Evolutionary conservation across 2,888 invertebrate species (phyloP).

Genomic region (Mellilla xanthometata): DNA sequence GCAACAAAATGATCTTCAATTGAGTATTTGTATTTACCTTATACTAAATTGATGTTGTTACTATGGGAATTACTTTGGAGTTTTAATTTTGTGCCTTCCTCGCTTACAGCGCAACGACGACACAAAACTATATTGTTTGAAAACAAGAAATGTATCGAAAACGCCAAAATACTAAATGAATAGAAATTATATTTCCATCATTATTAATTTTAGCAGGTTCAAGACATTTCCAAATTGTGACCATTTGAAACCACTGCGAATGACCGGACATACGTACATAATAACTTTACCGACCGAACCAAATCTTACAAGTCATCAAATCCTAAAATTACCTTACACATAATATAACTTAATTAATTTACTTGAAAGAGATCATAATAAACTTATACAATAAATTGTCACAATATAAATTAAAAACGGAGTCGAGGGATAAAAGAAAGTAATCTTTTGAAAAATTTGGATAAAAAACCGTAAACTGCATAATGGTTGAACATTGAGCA

Average conservation of each 20-base stretch:
- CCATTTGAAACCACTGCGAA: slow-evolving; percentile 36
- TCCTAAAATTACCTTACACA: slow-evolving; percentile 42
- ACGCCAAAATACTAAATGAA: slow-evolving; percentile 39
- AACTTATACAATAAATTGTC: slow-evolving; percentile 74
- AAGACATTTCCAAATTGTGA: slow-evolving; percentile 53
- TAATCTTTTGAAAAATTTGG: slow-evolving; percentile 15
- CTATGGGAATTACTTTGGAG: background rate
- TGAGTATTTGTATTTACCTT: slow-evolving; percentile 78
- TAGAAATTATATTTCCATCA: slow-evolving; percentile 65
- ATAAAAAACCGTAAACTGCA: slow-evolving; percentile 17
- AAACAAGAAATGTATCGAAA: slow-evolving; percentile 50
- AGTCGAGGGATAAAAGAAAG: slow-evolving; percentile 11
- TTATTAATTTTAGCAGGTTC: slow-evolving; percentile 39
- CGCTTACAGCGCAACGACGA: slow-evolving; percentile 40
- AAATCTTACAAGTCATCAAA: slow-evolving; percentile 28
- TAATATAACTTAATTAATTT: slow-evolving; percentile 68
- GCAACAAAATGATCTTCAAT: slow-evolving; percentile 54
- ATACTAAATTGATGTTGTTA: slow-evolving; percentile 42
- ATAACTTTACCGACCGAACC: slow-evolving; percentile 33
- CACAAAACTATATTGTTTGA: slow-evolving; percentile 31
- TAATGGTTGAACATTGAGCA: slow-evolving; percentile 41
- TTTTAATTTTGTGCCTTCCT: slow-evolving; percentile 35
- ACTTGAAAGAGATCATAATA: slow-evolving; percentile 79
- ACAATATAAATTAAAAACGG: slow-evolving; percentile 62
- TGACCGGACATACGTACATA: slow-evolving; percentile 14